Evolutionary conservation across 2,888 invertebrate species (phyloP).

Genomic region (Synergus japonicus): DNA sequence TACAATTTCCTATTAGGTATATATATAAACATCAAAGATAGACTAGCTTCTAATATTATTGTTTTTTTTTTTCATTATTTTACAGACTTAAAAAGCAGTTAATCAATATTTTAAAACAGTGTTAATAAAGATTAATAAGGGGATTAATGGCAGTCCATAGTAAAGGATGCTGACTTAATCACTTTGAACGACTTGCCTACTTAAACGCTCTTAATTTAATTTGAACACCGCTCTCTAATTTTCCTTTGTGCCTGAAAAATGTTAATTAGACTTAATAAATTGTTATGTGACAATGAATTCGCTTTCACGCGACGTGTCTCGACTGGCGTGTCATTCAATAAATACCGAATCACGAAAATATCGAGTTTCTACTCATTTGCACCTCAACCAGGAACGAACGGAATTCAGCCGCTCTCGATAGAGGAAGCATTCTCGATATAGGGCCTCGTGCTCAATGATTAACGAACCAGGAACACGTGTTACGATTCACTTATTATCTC

Average conservation of each 20-base stretch:
- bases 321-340: slow-evolving; percentile 5
- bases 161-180: background rate
- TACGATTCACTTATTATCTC: slow-evolving; percentile 30
- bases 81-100: too few species aligned
- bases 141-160: too few species aligned
- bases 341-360: slow-evolving; percentile 36
- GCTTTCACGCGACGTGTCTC: slow-evolving; percentile 14
- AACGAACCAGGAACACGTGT: slow-evolving; percentile 37
- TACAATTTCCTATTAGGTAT: too few species aligned
- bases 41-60: too few species aligned
- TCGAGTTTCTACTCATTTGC: slow-evolving; percentile 37
- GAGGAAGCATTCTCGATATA: slow-evolving; percentile 35
- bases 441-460: slow-evolving; percentile 35
- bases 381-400: slow-evolving; percentile 29
- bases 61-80: too few species aligned
- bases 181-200: background rate
- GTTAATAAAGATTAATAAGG: too few species aligned
- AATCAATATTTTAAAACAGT: too few species aligned
- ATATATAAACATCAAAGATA: too few species aligned
- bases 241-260: background rate
- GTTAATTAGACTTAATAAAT: slow-evolving; percentile 16
- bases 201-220: slow-evolving; percentile 6
- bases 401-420: slow-evolving; percentile 32
- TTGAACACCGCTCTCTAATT: background rate
- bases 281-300: slow-evolving; percentile 6